Base-by-base conservation (phyloP, 2,797 vertebrate genomes). In the Lacerta agilis region DNA sequence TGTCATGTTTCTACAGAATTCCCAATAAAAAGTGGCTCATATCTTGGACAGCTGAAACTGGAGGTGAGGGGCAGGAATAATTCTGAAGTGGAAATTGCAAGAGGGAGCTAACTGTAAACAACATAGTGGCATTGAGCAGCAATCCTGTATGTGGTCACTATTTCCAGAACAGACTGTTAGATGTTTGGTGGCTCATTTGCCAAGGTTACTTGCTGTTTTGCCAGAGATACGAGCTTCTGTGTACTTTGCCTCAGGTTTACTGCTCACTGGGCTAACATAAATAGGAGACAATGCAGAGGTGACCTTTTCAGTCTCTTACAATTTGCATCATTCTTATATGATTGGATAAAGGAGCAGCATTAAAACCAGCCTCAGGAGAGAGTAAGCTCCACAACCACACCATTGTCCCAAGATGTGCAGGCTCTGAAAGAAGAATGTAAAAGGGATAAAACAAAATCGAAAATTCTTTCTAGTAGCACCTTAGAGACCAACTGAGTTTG, bases 271-370 rank as follows among this genome's bases (percentile, higher is more conserved):
- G 76, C 61, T 91, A 86, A 91, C 87, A 89, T 58, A 93, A 95
- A 88, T 69, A 92, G 82, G 76, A 94, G 36, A 38, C 72, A 85
- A 55, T 87, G 17, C 75, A 94, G 55, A 95, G 76, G 91, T 95
- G 94, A 94, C 94, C 94, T 96, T 95, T 95, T 77, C 87, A 89
- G 87, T 95, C 94, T 92, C 87, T 91, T 91, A 87, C 20, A 89
- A 92, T 94, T 95, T 94, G 41, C 45, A 89, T 95, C 90, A 95
- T 92, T 95, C 91, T 82, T 88, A 86, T 88, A 41, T 69, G 93
- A 85, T 89, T 91, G 90, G 84, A 81, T 90, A 90, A 94, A 90
- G 79, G 25, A 91, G 49, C 75, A 93, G 38, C 58, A 87, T 88
- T 94, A 94, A 6, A 83, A 71, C 2, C 83, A 79, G 86, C 89